phyloP scores from a whole-genome alignment of 2,888 invertebrate genomes.

The Dynastes grantii region DNA sequence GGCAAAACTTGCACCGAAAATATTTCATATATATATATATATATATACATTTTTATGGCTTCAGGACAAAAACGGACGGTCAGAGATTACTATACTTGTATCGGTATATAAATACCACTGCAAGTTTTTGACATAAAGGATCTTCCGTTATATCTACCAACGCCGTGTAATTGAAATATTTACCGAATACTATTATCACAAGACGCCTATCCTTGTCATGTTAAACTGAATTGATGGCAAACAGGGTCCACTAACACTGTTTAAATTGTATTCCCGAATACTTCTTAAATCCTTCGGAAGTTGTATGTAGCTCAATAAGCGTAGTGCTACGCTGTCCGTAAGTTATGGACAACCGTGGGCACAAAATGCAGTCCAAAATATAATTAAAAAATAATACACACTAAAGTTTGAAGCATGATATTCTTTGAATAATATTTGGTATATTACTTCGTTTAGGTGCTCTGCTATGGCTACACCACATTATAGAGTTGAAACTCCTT shows the following conservation, averaged over 20 bases:
- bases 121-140: conserved; percentile 31
- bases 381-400: no score
- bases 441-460: no score
- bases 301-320: background rate
- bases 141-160: conserved; percentile 31
- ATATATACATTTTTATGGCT: conserved; percentile 68
- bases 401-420: no score
- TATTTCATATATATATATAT: conserved; percentile 69
- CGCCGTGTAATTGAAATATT: conserved; percentile 69
- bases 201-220: conserved; percentile 67
- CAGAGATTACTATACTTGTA: conserved; percentile 66
- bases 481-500: no score
- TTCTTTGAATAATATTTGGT: no score
- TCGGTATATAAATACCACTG: conserved; percentile 35
- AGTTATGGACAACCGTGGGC: no score
- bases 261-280: conserved; percentile 15
- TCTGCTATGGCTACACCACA: no score
- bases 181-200: conserved; percentile 66
- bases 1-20: conserved; percentile 68
- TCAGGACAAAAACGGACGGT: conserved; percentile 64
- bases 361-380: no score
- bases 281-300: background rate
- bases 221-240: conserved; percentile 69
- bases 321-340: no score
- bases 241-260: conserved; percentile 34